phyloP scores from a whole-genome alignment of 2,888 invertebrate genomes.

The Synergus umbraculus region DNA sequence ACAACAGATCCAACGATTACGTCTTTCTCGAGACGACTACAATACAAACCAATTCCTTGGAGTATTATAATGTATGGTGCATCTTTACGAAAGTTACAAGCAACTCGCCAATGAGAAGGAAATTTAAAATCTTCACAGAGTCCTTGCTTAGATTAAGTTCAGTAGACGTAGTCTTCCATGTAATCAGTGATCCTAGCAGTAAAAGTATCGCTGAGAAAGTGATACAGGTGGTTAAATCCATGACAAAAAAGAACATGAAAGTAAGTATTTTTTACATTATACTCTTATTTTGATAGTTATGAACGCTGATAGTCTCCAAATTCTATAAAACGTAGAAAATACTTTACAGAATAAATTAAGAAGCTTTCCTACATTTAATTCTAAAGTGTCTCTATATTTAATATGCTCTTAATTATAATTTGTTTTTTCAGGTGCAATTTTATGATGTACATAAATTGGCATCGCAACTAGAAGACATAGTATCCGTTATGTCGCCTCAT shows the following conservation, averaged over 20 bases:
- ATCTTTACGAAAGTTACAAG: slow-evolving; percentile 81
- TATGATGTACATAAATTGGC: slow-evolving; percentile 83
- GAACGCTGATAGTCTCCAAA: too few relatives aligned
- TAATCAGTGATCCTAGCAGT: slow-evolving; percentile 82
- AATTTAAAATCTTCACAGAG: slow-evolving; percentile 78
- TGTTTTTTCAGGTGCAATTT: slow-evolving; percentile 77
- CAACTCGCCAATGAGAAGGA: slow-evolving; percentile 78
- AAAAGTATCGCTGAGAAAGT: slow-evolving; percentile 79
- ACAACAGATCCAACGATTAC: slow-evolving; percentile 14
- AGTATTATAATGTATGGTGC: slow-evolving; percentile 79
- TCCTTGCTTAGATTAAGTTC: slow-evolving; percentile 78
- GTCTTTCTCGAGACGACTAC: background rate
- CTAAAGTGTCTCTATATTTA: too few relatives aligned
- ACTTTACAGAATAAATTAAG: too few relatives aligned
- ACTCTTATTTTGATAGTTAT: background rate
- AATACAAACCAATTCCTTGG: background rate
- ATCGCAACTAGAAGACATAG: slow-evolving; percentile 81
- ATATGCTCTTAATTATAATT: background rate
- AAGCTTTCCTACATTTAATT: too few relatives aligned
- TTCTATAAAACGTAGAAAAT: too few relatives aligned
- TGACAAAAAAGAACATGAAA: slow-evolving; percentile 75
- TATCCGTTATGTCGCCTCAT: slow-evolving; percentile 83
- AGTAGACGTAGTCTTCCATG: slow-evolving; percentile 80
- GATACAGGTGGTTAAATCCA: slow-evolving; percentile 73
- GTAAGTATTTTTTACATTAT: slow-evolving; percentile 64